These are phyloP conservation scores for Catonia carolina DNA, from an alignment of 2,888 invertebrate species.

Conservation along the genomic window DNA sequence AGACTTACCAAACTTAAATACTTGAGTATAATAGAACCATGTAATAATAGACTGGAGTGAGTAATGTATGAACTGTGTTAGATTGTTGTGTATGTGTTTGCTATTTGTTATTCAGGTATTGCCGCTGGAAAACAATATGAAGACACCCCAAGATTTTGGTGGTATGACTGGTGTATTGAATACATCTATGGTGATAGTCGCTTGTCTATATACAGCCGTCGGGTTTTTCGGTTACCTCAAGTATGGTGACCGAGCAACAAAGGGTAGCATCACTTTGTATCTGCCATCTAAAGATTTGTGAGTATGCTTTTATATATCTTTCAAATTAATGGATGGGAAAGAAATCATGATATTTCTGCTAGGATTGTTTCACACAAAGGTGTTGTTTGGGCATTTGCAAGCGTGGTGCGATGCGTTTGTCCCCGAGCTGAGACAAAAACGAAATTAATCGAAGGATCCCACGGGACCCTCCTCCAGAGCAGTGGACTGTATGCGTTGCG, in stretches of 20 bases:
- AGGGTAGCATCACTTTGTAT: constrained; percentile 81
- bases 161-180: constrained; percentile 81
- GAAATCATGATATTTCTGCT: background rate
- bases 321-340: background rate
- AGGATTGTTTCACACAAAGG: no score
- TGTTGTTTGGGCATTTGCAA: no score
- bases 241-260: constrained; percentile 67
- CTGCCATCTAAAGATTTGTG: constrained; percentile 65
- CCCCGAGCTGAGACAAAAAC: no score
- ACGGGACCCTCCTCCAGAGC: no score
- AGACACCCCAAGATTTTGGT: constrained; percentile 73
- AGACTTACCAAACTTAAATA: no score
- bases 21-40: no score
- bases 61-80: no score
- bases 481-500: no score
- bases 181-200: constrained; percentile 81
- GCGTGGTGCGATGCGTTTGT: no score
- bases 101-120: constrained; percentile 54
- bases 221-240: constrained; percentile 90
- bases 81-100: background rate
- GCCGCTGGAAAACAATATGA: constrained; percentile 89
- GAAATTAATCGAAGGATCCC: no score
- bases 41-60: no score
- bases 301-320: constrained; percentile 43
- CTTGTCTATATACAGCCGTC: constrained; percentile 71